Evolutionary conservation across 2,113 vertebrate genomes (phyloP).

Genomic region (Nycticebus coucang): DNA sequence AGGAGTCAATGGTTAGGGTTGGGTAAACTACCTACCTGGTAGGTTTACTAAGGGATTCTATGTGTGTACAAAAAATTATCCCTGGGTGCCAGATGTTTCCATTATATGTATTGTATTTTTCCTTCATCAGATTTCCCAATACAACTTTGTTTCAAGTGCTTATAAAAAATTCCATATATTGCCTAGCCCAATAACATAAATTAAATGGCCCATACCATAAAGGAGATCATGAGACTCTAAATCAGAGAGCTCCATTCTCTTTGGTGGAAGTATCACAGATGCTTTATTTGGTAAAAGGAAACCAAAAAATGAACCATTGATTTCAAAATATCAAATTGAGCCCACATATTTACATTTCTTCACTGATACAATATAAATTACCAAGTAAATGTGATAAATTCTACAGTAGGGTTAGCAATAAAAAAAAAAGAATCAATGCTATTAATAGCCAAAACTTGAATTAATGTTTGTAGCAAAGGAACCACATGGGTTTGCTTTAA

Average conservation of each 20-base stretch:
- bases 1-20: background rate
- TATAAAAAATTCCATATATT: background rate
- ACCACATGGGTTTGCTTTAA: background rate
- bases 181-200: background rate
- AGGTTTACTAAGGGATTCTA: background rate
- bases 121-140: background rate
- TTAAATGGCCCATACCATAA: background rate
- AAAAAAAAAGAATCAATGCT: background rate
- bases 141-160: background rate
- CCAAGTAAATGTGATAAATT: background rate
- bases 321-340: background rate
- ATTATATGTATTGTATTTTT: background rate
- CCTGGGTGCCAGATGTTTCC: background rate
- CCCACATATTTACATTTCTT: background rate
- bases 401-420: background rate
- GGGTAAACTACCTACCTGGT: background rate
- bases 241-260: background rate
- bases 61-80: background rate
- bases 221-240: background rate
- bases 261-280: background rate
- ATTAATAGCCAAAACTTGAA: background rate
- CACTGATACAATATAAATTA: background rate
- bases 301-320: background rate
- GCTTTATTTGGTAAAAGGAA: background rate
- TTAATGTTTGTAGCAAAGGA: background rate